Conservation (phyloP, 2,113 vertebrate genomes). For the Apeltes quadracus region DNA sequence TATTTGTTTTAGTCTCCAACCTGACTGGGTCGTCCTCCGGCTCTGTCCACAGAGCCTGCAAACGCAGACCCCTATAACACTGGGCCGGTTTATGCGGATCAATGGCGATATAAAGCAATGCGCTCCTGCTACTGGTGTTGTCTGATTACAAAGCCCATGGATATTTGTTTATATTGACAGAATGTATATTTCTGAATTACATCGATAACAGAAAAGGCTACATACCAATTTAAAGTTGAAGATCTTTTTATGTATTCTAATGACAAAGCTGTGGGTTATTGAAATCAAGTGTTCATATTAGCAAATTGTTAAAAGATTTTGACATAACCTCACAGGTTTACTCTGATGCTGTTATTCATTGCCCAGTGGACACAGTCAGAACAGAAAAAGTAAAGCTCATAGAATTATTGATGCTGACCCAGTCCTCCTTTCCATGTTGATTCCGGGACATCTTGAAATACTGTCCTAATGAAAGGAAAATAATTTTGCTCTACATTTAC, state of each 20-base stretch:
- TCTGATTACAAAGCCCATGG: not conserved
- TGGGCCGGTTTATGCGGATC: not conserved
- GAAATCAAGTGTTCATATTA: too few species aligned
- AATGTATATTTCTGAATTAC: not conserved
- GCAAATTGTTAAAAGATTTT: too few species aligned
- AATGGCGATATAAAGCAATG: not conserved
- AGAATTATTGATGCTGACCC: too few species aligned
- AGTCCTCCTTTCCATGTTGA: too few species aligned
- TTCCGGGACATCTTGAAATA: too few species aligned
- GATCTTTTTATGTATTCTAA: too few species aligned
- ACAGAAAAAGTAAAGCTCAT: too few species aligned
- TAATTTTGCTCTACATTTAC: too few species aligned
- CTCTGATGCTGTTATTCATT: constrained; percentile 6
- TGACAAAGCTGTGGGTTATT: too few species aligned
- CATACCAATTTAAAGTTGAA: not conserved
- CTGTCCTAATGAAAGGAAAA: too few species aligned
- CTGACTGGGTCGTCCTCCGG: not conserved
- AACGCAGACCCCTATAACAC: constrained; percentile 10
- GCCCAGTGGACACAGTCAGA: too few species aligned
- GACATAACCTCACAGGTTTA: too few species aligned
- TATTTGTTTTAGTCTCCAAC: constrained; percentile 45
- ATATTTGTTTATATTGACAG: not conserved
- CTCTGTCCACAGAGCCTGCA: constrained; percentile 32
- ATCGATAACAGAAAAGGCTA: not conserved
- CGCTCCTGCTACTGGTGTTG: not conserved